Evolutionary conservation across 2,888 invertebrate species (phyloP).

Genomic region (Pyrocoelia pectoralis): DNA sequence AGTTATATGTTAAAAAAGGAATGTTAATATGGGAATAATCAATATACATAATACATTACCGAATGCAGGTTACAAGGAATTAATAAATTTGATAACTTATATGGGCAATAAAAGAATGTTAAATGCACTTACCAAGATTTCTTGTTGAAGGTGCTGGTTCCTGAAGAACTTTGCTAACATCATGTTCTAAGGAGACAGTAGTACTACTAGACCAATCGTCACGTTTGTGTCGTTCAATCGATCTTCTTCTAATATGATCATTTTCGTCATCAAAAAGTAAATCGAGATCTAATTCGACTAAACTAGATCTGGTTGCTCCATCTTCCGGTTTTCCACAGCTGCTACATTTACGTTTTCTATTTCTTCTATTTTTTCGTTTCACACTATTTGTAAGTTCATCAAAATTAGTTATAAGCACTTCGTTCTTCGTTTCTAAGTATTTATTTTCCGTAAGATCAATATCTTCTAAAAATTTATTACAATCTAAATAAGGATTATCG

Average conservation of each 20-base stretch:
- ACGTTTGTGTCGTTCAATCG: constrained; percentile 59
- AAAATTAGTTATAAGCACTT: constrained; percentile 41
- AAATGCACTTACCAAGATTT: constrained; percentile 63
- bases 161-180: constrained; percentile 65
- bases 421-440: constrained; percentile 52
- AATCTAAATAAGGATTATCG: constrained; percentile 37
- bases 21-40: too few relatives aligned
- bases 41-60: too few relatives aligned
- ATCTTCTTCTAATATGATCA: constrained; percentile 34
- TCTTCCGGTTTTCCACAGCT: constrained; percentile 42
- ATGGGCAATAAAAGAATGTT: too few relatives aligned
- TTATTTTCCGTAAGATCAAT: constrained; percentile 59
- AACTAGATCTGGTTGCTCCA: constrained; percentile 59
- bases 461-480: constrained; percentile 47
- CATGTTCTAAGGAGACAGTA: constrained; percentile 59
- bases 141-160: constrained; percentile 58
- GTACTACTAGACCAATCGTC: constrained; percentile 63
- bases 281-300: constrained; percentile 66
- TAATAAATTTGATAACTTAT: too few relatives aligned
- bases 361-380: constrained; percentile 46
- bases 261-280: constrained; percentile 67
- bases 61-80: too few relatives aligned
- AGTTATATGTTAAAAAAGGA: too few relatives aligned
- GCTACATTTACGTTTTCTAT: constrained; percentile 46
- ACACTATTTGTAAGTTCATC: constrained; percentile 40